These are phyloP conservation scores for Zygogramma bicolorata DNA, from an alignment of 2,888 invertebrate genomes.

Conservation along the genomic window DNA sequence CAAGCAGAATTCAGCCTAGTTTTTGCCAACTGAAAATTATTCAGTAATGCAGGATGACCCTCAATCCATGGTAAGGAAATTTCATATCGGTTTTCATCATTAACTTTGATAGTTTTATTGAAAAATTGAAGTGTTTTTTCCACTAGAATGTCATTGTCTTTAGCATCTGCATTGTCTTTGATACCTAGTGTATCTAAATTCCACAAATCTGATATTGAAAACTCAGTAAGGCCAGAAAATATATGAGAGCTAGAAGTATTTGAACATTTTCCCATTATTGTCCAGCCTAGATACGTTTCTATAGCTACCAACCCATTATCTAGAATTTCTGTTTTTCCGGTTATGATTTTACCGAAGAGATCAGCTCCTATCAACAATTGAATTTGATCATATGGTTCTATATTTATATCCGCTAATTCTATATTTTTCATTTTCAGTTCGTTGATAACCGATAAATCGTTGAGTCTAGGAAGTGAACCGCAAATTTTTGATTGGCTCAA, in stretches of 20 bases:
- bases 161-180: neutral
- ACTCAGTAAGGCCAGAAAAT: neutral
- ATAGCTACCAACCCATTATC: neutral
- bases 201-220: neutral
- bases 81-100: neutral
- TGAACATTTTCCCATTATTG: neutral
- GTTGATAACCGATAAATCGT: neutral
- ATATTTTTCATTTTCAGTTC: neutral
- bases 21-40: neutral
- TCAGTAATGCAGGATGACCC: neutral
- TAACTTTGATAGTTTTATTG: neutral
- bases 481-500: too few species aligned
- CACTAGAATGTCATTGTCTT: neutral
- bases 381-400: neutral
- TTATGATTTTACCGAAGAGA: neutral
- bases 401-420: neutral
- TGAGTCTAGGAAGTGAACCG: neutral
- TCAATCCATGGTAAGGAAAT: neutral
- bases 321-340: neutral
- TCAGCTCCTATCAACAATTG: neutral
- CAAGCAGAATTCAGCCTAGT: too few species aligned
- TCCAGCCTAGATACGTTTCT: neutral
- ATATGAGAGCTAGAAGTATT: neutral
- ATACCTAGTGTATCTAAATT: neutral
- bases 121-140: neutral